Base-by-base conservation (phyloP, 2,113 vertebrate genomes). In the Saccopteryx bilineata region DNA sequence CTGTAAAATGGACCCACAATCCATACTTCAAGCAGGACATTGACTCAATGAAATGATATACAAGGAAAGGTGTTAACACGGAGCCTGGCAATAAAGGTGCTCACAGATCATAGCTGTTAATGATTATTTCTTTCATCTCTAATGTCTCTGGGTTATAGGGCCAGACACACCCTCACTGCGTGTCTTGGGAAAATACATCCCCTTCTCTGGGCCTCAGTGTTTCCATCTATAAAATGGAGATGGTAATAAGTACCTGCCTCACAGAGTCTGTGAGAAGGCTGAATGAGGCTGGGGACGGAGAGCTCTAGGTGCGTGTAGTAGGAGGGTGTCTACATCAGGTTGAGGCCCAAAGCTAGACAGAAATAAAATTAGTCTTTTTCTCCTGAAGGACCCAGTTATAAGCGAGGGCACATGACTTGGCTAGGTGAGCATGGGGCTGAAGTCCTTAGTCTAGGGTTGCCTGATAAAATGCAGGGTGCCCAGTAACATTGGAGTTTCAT, bases 141-240 rank as follows among this genome's bases (percentile, higher is more conserved):
- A 17, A 48, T 46, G 76, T 8, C 18, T 14, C 17, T 56, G 19
- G 39, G 31, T 56, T 39, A 24, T 1, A 33, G 68, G 46, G 46
- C 26, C 75, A n/a, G 65, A 84, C n/a, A 24, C 12, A 13, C 33
- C 24, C 46, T 50, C 14, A 52, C 31, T 0, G 0, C 0, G 4
- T 71, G 83, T 24, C 19, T 54, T 19, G 9, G 13, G 71, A 31
- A 48, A 21, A n/a, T 33, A 14, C 0, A 13, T 4, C 28, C 50
- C 65, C 15, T 61, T 56, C 52, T 85, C 56, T 39, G 26, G 86
- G 60, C 58, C 48, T 54, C 79, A 28, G 5, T 11, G 26, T 85
- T 80, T 85, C 26, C 58, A 21, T 12, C 31, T 89, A n/a, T 80
- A 19, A 75, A 46, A 48, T 13, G 60, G 11, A 21, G 4, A 21